Percentiles rank a stretch among this genome's conserved stretches.
phyloP scores from a whole-genome alignment of 1,140 invertebrate genomes.

The Paralvinella palmiformis region DNA sequence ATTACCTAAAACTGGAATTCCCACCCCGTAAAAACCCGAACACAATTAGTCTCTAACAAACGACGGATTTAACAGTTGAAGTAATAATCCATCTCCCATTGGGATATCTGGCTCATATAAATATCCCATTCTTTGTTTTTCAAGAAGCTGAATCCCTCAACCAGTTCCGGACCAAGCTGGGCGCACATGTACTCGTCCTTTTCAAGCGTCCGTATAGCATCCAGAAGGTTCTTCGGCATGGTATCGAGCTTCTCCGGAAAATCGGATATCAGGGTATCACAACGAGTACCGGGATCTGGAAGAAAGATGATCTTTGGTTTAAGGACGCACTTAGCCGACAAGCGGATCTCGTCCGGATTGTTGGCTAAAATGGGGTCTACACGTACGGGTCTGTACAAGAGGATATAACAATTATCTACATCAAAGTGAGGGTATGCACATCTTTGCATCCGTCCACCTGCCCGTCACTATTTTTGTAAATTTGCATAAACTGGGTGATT shows the following conservation, averaged over 20 bases:
- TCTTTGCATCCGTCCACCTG: too few relatives aligned
- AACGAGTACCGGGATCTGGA: conserved; percentile 15
- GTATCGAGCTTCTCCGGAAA: conserved; percentile 4
- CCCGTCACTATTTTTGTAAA: too few relatives aligned
- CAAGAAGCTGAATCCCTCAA: conserved; percentile 10
- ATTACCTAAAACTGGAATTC: too few relatives aligned
- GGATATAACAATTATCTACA: too few relatives aligned
- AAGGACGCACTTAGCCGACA: background rate
- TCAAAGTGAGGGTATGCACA: too few relatives aligned
- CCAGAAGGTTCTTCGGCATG: conserved; percentile 11
- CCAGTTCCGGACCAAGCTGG: conserved; percentile 11
- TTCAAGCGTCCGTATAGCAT: conserved; percentile 9
- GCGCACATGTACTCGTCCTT: background rate
- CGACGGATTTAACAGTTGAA: conserved; percentile 16
- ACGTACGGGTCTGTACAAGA: too few relatives aligned
- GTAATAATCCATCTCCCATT: conserved; percentile 20
- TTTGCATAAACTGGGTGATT: background rate
- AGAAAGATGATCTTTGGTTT: background rate
- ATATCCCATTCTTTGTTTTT: conserved; percentile 17
- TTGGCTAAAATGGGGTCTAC: background rate
- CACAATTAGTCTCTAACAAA: too few relatives aligned
- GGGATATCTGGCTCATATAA: conserved; percentile 8
- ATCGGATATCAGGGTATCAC: conserved; percentile 5
- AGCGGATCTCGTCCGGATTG: background rate
- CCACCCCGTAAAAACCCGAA: too few relatives aligned